Evolutionary conservation across 1,140 invertebrate genomes (phyloP), one percentile per base, ranked within the genome.

Genomic region (Tribolium castaneum): DNA sequence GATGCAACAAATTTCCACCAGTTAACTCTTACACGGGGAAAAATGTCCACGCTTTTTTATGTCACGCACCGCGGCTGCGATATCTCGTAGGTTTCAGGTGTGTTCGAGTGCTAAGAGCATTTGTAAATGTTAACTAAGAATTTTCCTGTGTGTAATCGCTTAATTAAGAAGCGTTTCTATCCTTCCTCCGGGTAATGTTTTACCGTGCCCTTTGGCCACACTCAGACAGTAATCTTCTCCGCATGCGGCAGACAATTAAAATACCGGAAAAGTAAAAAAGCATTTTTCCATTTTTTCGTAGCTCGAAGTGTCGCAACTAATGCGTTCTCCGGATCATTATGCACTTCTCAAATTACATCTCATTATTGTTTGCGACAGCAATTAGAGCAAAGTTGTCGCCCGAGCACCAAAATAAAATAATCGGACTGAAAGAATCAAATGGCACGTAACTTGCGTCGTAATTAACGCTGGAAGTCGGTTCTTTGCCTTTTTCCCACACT

Each of bases 51-150:
- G 5, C 4, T 30, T 45, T 45, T 45, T 45, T 45, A 14, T 13
- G 51, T 52, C 51, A 52, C 12, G 16, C 25, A 35, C 45, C 5
- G n/a, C 59, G 6, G 34, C 54, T 22, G 35, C n/a, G 9, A 66
- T n/a, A 6, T 12, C 14, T 34, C 13, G 25, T n/a, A 66, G 59
- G 59, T 66, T 66, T 35, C 30, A 66, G 59, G n/a, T 34, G 59
- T 66, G 59, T 66, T 66, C 30, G 12, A 34, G 59, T 66, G 59
- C 59, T 66, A 66, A 66, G 25, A 66, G 59, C 25, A 66, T 66
- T 66, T 34, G 59, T 66, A 66, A 66, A 66, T 66, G n/a, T 66
- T 35, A 66, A 34, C 30, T 25, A 35, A 66, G 16, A 52, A 16
- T 66, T 35, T 34, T 6, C 59, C 30, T 30, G n/a, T 66, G 25